phyloP scores from a whole-genome alignment of 2,797 vertebrate genomes.

The Sebastes goodei region DNA sequence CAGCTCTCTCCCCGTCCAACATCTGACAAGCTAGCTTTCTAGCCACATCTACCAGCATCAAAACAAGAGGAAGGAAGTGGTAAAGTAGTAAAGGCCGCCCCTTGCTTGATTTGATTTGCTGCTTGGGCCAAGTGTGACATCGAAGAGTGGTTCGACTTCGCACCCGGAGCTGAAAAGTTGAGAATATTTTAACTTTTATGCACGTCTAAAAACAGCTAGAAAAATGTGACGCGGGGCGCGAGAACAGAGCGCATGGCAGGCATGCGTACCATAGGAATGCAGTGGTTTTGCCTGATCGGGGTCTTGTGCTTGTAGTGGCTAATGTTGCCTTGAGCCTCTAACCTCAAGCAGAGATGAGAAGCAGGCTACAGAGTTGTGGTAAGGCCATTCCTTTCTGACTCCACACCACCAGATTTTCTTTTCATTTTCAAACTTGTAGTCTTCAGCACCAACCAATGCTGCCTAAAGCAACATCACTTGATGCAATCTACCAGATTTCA shows the following conservation, averaged over 20 bases:
- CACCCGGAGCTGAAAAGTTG: background rate
- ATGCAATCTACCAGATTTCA: background rate
- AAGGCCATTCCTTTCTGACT: background rate
- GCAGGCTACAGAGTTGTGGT: background rate
- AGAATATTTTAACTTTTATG: background rate
- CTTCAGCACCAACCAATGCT: background rate
- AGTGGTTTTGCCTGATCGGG: background rate
- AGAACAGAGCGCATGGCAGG: no score
- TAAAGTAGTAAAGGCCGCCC: background rate
- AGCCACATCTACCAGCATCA: background rate
- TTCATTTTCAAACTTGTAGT: background rate
- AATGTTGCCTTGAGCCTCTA: background rate
- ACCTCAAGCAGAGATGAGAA: background rate
- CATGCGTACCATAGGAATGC: background rate
- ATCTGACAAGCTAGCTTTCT: no score
- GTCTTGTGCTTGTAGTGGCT: background rate
- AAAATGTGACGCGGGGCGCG: background rate
- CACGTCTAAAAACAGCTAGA: background rate
- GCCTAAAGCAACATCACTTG: background rate
- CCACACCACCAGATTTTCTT: background rate
- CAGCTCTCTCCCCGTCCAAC: no score
- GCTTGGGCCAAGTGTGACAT: no score
- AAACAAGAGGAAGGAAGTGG: background rate
- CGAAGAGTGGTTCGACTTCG: fast-evolving
- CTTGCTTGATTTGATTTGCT: no score